Conservation (phyloP, 2,113 vertebrate genomes). For the Toxostoma redivivum region DNA sequence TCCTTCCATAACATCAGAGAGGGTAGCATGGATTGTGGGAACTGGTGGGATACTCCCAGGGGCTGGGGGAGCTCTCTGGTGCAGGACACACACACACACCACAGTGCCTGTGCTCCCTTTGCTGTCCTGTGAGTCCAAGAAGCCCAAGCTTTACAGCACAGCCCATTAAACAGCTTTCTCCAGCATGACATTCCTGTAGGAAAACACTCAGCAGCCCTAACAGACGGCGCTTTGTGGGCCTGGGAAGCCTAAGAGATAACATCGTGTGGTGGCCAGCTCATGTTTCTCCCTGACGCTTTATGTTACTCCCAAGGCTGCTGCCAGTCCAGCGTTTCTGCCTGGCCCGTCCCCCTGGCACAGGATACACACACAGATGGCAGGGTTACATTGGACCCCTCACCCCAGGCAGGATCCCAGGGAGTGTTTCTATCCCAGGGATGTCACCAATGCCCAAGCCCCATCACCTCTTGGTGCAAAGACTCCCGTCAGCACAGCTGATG, state of each 20-base stretch:
- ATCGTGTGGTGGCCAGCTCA: neutral
- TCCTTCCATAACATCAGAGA: neutral
- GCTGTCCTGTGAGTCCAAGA: neutral
- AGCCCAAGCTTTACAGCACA: neutral
- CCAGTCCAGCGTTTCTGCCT: neutral
- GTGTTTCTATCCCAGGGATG: neutral
- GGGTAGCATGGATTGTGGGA: neutral
- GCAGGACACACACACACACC: fast-evolving
- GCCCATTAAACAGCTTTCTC: neutral
- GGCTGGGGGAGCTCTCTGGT: neutral
- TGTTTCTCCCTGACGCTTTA: neutral
- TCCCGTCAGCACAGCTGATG: neutral
- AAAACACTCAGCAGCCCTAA: neutral
- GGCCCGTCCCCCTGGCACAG: neutral
- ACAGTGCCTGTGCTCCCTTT: fast-evolving
- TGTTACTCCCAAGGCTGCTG: neutral
- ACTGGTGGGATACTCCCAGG: neutral
- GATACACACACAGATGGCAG: neutral
- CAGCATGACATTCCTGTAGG: neutral
- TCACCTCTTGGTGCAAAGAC: neutral
- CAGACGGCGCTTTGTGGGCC: neutral
- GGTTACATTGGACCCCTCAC: fast-evolving
- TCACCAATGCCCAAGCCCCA: neutral
- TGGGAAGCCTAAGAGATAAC: slow-evolving; percentile 4
- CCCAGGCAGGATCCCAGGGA: neutral